Evolutionary conservation across 2,113 vertebrate genomes (phyloP).

Genomic region (Perca schrenkii): DNA sequence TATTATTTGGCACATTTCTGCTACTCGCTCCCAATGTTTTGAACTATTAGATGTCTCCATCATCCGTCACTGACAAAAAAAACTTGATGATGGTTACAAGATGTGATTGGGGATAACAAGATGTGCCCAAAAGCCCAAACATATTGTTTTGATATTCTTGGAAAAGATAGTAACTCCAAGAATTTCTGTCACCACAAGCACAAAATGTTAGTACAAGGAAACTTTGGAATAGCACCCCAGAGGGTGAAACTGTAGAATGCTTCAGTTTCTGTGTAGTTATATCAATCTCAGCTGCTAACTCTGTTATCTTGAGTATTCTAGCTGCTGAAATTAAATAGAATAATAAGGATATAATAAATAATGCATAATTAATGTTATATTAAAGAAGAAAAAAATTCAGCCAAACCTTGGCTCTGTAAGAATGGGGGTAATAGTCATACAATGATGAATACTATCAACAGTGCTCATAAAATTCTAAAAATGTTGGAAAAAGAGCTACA

Average conservation of each 20-base stretch:
- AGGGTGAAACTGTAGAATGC: conserved; percentile 2
- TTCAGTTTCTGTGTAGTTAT: conserved; percentile 19
- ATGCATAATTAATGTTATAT: conserved; percentile 63
- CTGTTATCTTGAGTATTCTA: conserved; percentile 15
- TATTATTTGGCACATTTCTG: not conserved
- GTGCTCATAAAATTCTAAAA: conserved; percentile 57
- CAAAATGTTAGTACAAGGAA: conserved; percentile 6
- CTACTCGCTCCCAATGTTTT: not conserved
- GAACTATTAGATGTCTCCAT: not conserved
- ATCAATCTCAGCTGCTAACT: conserved; percentile 31
- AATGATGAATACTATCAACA: conserved; percentile 52
- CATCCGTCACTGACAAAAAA: not conserved
- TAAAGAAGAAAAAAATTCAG: conserved; percentile 36
- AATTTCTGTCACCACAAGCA: conserved; percentile 7
- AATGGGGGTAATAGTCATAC: conserved; percentile 25
- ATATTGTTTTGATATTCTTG: not conserved
- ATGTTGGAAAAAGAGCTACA: conserved; percentile 37
- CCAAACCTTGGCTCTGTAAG: conserved; percentile 3
- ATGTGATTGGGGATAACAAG: not conserved
- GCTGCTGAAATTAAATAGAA: conserved; percentile 53
- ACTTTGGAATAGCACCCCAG: not conserved
- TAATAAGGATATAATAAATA: conserved; percentile 59
- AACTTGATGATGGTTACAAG: not conserved
- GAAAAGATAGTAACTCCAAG: not conserved
- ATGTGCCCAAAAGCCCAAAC: not conserved